Evolutionary conservation across 1,140 invertebrate genomes (phyloP).

Genomic region (Brachionus plicatilis): DNA sequence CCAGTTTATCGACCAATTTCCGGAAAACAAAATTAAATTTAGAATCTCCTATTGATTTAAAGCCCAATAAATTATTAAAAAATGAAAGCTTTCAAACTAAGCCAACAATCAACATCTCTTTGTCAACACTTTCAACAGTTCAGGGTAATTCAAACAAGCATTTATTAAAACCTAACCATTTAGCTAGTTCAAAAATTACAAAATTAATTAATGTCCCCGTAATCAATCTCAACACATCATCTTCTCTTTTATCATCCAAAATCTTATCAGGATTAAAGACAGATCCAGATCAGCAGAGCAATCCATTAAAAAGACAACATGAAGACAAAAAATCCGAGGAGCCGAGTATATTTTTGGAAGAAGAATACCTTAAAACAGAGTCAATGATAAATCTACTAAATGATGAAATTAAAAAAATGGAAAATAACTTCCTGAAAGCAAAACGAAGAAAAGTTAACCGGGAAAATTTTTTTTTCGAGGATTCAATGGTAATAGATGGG

Average conservation of each 20-base stretch:
- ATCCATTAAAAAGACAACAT: neutral
- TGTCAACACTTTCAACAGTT: neutral
- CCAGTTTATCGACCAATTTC: neutral
- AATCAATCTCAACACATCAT: neutral
- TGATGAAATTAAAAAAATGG: neutral
- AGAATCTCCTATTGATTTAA: neutral
- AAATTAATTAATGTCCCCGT: neutral
- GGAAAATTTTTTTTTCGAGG: neutral
- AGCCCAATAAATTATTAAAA: neutral
- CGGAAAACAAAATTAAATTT: neutral
- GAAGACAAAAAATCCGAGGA: neutral
- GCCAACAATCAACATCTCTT: neutral
- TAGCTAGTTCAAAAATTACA: neutral
- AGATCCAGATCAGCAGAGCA: neutral
- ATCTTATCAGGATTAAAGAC: neutral
- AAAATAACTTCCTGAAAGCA: neutral
- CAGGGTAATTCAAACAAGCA: neutral
- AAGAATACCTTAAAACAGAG: slow-evolving; percentile 21
- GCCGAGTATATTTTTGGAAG: neutral
- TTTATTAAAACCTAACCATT: neutral
- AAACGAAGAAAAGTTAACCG: neutral
- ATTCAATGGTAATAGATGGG: neutral
- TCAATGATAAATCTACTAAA: neutral
- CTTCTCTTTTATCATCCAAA: neutral
- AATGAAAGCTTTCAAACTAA: neutral